These are phyloP conservation scores for Laticauda laticaudata DNA, from an alignment of 2,113 vertebrate species.

Conservation along the genomic window DNA sequence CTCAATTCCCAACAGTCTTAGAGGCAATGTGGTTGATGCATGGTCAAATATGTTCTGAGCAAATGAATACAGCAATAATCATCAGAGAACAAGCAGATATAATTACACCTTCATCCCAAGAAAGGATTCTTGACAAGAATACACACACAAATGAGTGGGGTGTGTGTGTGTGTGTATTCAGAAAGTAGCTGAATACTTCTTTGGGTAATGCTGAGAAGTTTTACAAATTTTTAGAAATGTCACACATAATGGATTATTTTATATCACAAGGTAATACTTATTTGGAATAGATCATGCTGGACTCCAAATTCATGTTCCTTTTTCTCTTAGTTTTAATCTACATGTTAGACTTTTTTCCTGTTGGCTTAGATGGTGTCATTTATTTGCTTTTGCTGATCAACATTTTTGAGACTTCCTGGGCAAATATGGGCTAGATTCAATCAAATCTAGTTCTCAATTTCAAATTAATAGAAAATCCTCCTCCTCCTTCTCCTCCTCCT, in stretches of 20 bases:
- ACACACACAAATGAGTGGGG: accelerated
- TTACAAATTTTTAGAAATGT: not conserved
- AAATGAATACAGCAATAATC: not conserved
- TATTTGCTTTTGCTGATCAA: too few species aligned
- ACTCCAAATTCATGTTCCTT: not conserved
- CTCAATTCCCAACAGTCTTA: not conserved
- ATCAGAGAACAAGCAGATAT: not conserved
- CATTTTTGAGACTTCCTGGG: too few species aligned
- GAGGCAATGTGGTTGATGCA: not conserved
- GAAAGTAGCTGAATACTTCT: not conserved
- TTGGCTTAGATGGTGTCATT: not conserved
- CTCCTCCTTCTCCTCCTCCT: too few species aligned
- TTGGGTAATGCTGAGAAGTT: constrained; percentile 3
- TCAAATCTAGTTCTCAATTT: too few species aligned
- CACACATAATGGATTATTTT: not conserved
- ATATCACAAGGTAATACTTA: not conserved
- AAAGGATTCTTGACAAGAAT: not conserved
- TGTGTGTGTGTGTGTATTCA: not conserved
- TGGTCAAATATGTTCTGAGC: not conserved
- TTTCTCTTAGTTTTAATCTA: not conserved
- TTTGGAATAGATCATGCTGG: not conserved
- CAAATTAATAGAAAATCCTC: too few species aligned
- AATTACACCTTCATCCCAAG: not conserved
- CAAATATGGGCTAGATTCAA: too few species aligned
- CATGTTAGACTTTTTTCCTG: not conserved